Conservation (phyloP, 2,888 invertebrate genomes). For the Horisme vitalbata region DNA sequence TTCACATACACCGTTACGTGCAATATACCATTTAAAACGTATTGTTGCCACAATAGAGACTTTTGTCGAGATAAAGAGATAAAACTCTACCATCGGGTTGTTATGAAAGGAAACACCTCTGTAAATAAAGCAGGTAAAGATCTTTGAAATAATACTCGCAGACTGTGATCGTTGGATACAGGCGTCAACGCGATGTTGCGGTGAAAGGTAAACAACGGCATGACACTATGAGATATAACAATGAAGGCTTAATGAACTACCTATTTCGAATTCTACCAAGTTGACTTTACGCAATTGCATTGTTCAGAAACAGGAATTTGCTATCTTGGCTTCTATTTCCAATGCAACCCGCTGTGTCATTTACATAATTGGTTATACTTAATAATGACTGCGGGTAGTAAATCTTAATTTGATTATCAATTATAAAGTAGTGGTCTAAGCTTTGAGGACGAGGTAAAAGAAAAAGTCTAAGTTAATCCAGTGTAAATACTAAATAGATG, state of each 20-base stretch:
- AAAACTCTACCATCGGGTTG: conserved; percentile 38
- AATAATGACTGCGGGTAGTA: conserved; percentile 24
- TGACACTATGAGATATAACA: conserved; percentile 58
- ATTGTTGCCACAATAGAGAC: conserved; percentile 24
- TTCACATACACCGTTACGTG: conserved; percentile 21
- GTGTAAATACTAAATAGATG: conserved; percentile 61
- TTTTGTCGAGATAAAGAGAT: conserved; percentile 42
- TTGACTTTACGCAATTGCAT: conserved; percentile 50
- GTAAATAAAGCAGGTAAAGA: conserved; percentile 54
- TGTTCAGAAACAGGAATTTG: conserved; percentile 43
- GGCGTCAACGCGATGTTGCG: conserved; percentile 34
- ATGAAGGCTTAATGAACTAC: conserved; percentile 68
- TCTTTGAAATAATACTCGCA: conserved; percentile 45
- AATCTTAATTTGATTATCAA: conserved; percentile 13
- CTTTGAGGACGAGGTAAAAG: conserved; percentile 48
- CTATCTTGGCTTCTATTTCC: conserved; percentile 41
- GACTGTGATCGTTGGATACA: conserved; percentile 37
- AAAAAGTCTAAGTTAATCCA: conserved; percentile 66
- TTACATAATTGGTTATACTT: conserved; percentile 31
- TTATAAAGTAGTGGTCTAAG: conserved; percentile 2
- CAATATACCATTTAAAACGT: conserved; percentile 5
- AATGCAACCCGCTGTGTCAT: conserved; percentile 36
- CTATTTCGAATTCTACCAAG: conserved; percentile 54
- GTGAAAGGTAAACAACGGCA: conserved; percentile 63
- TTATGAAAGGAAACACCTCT: conserved; percentile 54